A percentile compares a stretch with the other conserved stretches of the same genome.
phyloP scores from a whole-genome alignment of 2,888 invertebrate genomes.

The Gnatocerus cornutus region DNA sequence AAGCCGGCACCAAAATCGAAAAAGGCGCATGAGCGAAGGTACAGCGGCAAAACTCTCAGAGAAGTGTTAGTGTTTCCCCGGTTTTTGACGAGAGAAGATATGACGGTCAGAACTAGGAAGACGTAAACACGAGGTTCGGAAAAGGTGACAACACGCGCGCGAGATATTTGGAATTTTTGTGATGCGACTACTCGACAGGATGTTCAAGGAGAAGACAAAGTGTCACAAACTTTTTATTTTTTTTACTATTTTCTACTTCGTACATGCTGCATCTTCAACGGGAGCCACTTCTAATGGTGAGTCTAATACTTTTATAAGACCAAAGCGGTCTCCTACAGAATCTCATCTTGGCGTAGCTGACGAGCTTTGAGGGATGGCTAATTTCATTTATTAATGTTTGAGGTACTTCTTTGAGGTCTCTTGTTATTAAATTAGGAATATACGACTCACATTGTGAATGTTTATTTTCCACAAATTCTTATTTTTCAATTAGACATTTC shows the following conservation, averaged over 20 bases:
- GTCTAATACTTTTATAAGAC: conserved; percentile 52
- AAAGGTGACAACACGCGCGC: conserved; percentile 32
- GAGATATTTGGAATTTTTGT: conserved; percentile 21
- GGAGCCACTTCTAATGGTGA: conserved; percentile 65
- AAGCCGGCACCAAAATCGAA: conserved; percentile 60
- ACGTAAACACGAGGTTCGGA: conserved; percentile 61
- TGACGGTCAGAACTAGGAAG: conserved; percentile 55
- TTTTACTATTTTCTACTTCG: conserved; percentile 56
- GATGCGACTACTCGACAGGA: conserved; percentile 6
- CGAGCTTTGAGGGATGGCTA: conserved; percentile 55
- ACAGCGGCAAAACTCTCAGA: conserved; percentile 62
- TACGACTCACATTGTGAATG: conserved; percentile 44
- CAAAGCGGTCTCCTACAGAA: conserved; percentile 63
- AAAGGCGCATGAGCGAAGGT: conserved; percentile 68
- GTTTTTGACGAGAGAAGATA: conserved; percentile 58
- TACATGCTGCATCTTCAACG: conserved; percentile 60
- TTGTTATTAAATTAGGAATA: conserved; percentile 48
- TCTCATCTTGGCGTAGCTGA: conserved; percentile 65
- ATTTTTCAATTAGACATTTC: conserved; percentile 42
- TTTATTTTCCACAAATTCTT: conserved; percentile 42
- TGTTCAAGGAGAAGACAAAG: conserved; percentile 43
- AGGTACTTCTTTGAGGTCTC: conserved; percentile 49
- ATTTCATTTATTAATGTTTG: conserved; percentile 51
- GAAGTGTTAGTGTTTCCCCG: conserved; percentile 65
- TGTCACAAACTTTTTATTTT: conserved; percentile 55